Percentiles rank a stretch among this genome's conserved stretches.
phyloP scores from a whole-genome alignment of 1,140 invertebrate species.

The Coelopa frigida region DNA sequence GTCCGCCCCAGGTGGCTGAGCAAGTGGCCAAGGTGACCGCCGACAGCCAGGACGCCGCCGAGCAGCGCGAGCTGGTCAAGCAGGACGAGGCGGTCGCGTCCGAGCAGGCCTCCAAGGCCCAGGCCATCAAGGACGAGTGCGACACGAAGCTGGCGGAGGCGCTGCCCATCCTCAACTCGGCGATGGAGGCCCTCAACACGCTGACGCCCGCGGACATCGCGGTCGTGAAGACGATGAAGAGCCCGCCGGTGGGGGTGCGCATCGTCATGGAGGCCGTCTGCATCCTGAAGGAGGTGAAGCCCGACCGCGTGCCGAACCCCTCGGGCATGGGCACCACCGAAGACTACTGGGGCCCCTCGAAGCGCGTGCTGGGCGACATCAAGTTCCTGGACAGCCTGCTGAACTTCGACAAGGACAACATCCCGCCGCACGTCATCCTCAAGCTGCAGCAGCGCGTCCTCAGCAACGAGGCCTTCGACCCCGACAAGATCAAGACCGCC shows the following conservation, averaged over 20 bases:
- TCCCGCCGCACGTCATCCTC: slow-evolving; percentile 72
- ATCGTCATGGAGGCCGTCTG: slow-evolving; percentile 96
- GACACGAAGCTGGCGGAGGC: slow-evolving; percentile 89
- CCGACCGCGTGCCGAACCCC: slow-evolving; percentile 53
- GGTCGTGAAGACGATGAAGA: slow-evolving; percentile 95
- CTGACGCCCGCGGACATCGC: slow-evolving; percentile 88
- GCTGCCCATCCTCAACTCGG: slow-evolving; percentile 86
- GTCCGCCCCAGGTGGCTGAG: slow-evolving; percentile 33
- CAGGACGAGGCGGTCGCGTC: slow-evolving; percentile 62
- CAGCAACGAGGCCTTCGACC: slow-evolving; percentile 82
- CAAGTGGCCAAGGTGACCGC: slow-evolving; percentile 59
- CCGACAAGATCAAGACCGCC: slow-evolving; percentile 75
- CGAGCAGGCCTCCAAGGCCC: slow-evolving; percentile 64
- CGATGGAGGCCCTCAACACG: slow-evolving; percentile 82
- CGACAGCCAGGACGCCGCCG: slow-evolving; percentile 59
- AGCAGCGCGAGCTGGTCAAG: slow-evolving; percentile 46
- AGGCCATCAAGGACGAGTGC: slow-evolving; percentile 92
- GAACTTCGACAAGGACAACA: slow-evolving; percentile 89
- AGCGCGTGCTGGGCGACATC: slow-evolving; percentile 83
- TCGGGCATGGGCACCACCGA: slow-evolving; percentile 69
- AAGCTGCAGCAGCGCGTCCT: slow-evolving; percentile 76
- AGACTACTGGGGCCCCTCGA: slow-evolving; percentile 90
- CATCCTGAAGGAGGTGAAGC: slow-evolving; percentile 67
- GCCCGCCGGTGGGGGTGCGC: slow-evolving; percentile 86
- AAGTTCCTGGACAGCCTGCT: slow-evolving; percentile 80